Conservation (phyloP, 2,888 invertebrate genomes). For the Spodoptera littoralis region DNA sequence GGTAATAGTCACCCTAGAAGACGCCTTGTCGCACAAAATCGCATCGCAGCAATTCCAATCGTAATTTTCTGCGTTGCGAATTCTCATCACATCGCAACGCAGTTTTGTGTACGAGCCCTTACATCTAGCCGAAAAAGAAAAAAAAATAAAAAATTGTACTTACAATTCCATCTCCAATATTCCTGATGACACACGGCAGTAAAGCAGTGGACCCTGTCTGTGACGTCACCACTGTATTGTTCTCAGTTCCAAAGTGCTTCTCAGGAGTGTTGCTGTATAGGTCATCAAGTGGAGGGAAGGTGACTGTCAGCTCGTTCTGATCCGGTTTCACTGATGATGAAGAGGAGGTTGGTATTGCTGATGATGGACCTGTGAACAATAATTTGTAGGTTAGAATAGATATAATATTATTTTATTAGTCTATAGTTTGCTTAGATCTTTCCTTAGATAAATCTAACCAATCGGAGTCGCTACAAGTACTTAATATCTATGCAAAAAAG, state of each 20-base stretch:
- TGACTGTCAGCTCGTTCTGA: slow-evolving; percentile 82
- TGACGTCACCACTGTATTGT: slow-evolving; percentile 94
- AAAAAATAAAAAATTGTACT: slow-evolving; percentile 77
- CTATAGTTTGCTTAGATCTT: too few species aligned
- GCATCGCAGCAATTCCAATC: too few species aligned
- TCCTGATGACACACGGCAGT: slow-evolving; percentile 94
- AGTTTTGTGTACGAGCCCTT: too few species aligned
- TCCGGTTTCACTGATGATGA: slow-evolving; percentile 72
- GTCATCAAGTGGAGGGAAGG: slow-evolving; percentile 83
- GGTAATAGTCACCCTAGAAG: too few species aligned
- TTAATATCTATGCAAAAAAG: too few species aligned
- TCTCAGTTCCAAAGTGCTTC: slow-evolving; percentile 95
- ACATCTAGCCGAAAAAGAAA: background rate
- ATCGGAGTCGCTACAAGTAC: too few species aligned
- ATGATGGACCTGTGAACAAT: slow-evolving; percentile 67
- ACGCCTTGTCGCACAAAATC: too few species aligned
- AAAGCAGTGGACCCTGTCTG: slow-evolving; percentile 95
- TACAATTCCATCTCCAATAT: slow-evolving; percentile 96
- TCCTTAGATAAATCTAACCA: too few species aligned
- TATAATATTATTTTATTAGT: too few species aligned
- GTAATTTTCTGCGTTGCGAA: too few species aligned
- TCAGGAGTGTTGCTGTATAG: slow-evolving; percentile 88
- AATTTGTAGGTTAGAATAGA: background rate
- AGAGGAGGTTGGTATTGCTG: slow-evolving; percentile 49
- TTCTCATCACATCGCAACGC: too few species aligned